Conservation (phyloP, 92 coral and sea anemone genomes). For the Heteractis magnifica region DNA sequence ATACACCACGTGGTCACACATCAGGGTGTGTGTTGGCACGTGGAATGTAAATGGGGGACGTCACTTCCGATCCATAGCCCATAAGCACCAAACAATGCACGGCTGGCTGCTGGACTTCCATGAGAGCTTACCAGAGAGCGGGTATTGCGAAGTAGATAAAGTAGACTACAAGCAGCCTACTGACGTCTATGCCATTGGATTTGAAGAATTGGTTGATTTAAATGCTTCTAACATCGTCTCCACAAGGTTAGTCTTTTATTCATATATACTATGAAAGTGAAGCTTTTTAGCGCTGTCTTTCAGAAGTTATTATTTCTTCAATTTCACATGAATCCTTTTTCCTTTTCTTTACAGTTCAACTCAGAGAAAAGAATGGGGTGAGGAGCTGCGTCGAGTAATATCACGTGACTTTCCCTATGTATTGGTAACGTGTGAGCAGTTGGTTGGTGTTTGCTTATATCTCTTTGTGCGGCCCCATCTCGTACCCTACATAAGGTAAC, state of each 20-base stretch:
- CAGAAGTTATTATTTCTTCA: too few species aligned
- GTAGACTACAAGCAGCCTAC: conserved; percentile 75
- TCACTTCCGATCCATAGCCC: conserved; percentile 98
- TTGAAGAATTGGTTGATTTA: conserved; percentile 97
- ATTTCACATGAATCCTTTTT: not conserved
- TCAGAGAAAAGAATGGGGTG: conserved; percentile 99
- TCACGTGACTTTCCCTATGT: conserved; percentile 98
- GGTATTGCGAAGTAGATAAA: conserved; percentile 59
- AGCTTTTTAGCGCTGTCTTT: not conserved
- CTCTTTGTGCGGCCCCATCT: conserved; percentile 90
- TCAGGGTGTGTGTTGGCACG: conserved; percentile 93
- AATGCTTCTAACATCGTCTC: conserved; percentile 96
- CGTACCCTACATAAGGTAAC: conserved; percentile 83
- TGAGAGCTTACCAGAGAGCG: conserved; percentile 76
- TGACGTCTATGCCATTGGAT: conserved; percentile 98
- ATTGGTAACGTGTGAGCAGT: conserved; percentile 92
- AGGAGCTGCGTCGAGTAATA: conserved; percentile 88
- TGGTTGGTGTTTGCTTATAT: conserved; percentile 93
- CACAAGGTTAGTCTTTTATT: conserved; percentile 62
- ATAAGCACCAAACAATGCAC: conserved; percentile 96
- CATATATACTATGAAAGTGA: not conserved
- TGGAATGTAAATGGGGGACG: conserved; percentile 99
- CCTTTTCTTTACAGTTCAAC: conserved; percentile 63
- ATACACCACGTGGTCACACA: conserved; percentile 94
- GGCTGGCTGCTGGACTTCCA: conserved; percentile 97